Conservation (phyloP, 2,888 invertebrate genomes). For the Dynastes maya region DNA sequence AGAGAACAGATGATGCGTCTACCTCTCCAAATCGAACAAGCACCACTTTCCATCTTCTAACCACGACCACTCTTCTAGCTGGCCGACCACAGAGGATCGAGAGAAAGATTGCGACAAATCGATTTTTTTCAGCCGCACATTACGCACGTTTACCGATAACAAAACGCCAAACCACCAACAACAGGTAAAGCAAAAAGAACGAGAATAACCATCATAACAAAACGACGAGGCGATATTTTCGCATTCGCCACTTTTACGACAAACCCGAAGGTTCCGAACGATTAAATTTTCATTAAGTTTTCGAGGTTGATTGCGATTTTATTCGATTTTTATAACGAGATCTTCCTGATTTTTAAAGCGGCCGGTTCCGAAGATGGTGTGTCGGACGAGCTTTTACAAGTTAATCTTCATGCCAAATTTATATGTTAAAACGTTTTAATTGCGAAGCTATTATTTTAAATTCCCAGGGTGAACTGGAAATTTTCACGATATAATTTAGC, state of each 20-base stretch:
- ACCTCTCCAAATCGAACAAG: slow-evolving; percentile 51
- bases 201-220: neutral
- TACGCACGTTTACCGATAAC: slow-evolving; percentile 37
- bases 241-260: neutral
- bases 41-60: slow-evolving; percentile 48
- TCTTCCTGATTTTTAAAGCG: neutral
- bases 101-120: slow-evolving; percentile 42
- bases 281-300: slow-evolving; percentile 4
- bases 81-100: slow-evolving; percentile 29
- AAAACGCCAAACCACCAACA: neutral
- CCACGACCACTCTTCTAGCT: slow-evolving; percentile 37
- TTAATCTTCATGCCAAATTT: neutral
- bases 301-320: slow-evolving; percentile 25
- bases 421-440: no score
- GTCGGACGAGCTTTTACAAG: neutral
- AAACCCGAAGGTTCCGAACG: neutral
- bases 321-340: no score
- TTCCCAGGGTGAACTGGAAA: no score
- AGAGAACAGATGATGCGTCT: slow-evolving; percentile 58
- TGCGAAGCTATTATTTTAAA: no score
- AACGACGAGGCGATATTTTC: neutral
- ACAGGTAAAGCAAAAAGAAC: neutral
- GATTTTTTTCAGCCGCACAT: slow-evolving; percentile 21
- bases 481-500: no score
- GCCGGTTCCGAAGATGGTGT: neutral